Evolutionary conservation across 2,797 vertebrate genomes (phyloP).

Genomic region (Anomalospiza imberbis): DNA sequence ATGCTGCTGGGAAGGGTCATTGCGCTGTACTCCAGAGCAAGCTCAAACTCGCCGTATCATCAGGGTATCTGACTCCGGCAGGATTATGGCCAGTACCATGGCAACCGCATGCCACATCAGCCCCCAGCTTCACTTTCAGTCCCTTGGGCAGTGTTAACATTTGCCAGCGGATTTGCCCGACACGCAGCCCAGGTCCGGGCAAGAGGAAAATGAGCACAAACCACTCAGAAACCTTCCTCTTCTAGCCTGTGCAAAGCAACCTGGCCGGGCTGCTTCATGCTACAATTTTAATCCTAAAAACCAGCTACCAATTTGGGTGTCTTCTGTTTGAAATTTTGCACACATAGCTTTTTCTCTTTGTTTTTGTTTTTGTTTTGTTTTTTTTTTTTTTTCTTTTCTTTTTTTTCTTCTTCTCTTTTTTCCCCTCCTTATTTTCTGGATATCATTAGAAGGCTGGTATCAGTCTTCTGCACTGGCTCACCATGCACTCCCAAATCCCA

Average conservation of each 20-base stretch:
- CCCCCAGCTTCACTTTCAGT: slow-evolving; percentile 46
- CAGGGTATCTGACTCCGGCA: slow-evolving; percentile 32
- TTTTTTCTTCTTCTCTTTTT: not conserved
- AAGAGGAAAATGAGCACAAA: slow-evolving; percentile 32
- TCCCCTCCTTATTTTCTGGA: rapidly evolving
- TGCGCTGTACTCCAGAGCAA: not conserved
- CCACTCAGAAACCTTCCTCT: not conserved
- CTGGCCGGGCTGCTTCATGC: not conserved
- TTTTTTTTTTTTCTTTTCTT: not conserved
- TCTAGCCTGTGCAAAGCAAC: not conserved
- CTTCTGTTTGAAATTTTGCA: not conserved
- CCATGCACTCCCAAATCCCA: not conserved
- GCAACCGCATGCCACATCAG: slow-evolving; percentile 53
- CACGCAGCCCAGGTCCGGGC: slow-evolving; percentile 1
- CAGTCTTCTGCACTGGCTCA: not conserved
- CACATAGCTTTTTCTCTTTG: rapidly evolving
- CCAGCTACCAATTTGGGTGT: not conserved
- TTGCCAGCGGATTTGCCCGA: slow-evolving; percentile 48
- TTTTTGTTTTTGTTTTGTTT: no score
- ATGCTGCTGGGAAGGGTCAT: slow-evolving; percentile 1
- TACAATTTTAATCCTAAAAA: not conserved
- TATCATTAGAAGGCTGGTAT: not conserved
- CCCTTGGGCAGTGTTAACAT: slow-evolving; percentile 58
- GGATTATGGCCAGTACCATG: slow-evolving; percentile 48
- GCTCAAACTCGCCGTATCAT: slow-evolving; percentile 24